Evolutionary conservation across 2,888 invertebrate genomes (phyloP).

Genomic region (Leucophora obtusa): DNA sequence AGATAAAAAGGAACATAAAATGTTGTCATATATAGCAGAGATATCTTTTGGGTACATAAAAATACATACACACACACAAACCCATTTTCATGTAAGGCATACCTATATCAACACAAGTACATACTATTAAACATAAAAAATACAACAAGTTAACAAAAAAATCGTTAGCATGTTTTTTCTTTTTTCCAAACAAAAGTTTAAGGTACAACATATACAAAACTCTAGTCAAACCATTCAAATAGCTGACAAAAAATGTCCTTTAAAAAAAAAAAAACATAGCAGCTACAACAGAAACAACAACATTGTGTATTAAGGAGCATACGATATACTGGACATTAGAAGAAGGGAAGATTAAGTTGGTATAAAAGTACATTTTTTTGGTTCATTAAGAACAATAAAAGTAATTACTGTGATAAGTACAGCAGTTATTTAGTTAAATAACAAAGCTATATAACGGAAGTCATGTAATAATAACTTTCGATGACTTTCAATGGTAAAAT

Average conservation of each 20-base stretch:
- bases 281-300: neutral
- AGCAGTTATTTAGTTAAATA: no score
- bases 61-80: slow-evolving; percentile 10
- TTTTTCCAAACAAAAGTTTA: slow-evolving; percentile 38
- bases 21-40: neutral
- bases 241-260: neutral
- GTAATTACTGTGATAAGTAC: no score
- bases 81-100: neutral
- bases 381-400: neutral
- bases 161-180: slow-evolving; percentile 26
- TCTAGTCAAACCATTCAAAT: slow-evolving; percentile 5
- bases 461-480: no score
- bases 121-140: slow-evolving; percentile 60
- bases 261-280: slow-evolving; percentile 18
- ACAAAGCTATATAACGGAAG: no score
- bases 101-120: slow-evolving; percentile 40
- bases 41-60: slow-evolving; percentile 2
- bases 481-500: no score
- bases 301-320: neutral
- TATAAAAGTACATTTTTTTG: neutral
- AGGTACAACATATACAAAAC: slow-evolving; percentile 35
- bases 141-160: slow-evolving; percentile 21
- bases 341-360: neutral
- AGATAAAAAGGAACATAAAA: neutral
- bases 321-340: neutral